Conservation (phyloP, 2,113 vertebrate genomes). For the Saguinus midas region DNA sequence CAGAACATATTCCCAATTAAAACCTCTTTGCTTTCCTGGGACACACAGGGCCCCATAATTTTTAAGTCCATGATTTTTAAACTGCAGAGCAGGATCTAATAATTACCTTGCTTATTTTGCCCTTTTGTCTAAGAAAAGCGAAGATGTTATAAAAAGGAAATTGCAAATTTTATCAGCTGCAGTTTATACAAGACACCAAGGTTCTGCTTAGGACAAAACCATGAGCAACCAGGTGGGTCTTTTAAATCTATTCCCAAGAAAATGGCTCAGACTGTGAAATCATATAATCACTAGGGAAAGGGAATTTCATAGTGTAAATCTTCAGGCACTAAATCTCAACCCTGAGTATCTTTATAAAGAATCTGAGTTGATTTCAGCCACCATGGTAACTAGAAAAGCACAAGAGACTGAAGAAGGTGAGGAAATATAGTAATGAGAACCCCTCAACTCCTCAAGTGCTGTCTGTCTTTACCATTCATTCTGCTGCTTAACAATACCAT, state of each 20-base stretch:
- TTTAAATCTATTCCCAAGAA: conserved; percentile 64
- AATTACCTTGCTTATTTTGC: conserved; percentile 57
- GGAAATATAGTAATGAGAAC: conserved; percentile 37
- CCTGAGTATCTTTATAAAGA: conserved; percentile 62
- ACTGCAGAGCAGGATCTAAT: conserved; percentile 13
- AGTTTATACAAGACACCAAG: conserved; percentile 42
- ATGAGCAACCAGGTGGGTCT: background rate
- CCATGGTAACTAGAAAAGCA: conserved; percentile 69
- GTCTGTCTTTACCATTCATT: conserved; percentile 41
- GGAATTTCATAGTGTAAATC: conserved; percentile 62
- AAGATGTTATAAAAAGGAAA: conserved; percentile 55
- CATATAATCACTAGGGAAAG: conserved; percentile 55
- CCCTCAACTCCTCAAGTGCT: conserved; percentile 28
- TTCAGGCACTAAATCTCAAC: conserved; percentile 61
- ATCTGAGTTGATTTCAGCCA: conserved; percentile 47
- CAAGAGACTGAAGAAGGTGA: conserved; percentile 49
- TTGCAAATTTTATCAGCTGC: conserved; percentile 40
- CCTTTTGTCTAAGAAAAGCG: conserved; percentile 34
- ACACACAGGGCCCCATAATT: conserved; percentile 17
- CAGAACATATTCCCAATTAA: conserved; percentile 5
- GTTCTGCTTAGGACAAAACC: conserved; percentile 34
- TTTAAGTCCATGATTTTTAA: conserved; percentile 54
- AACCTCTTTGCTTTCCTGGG: conserved; percentile 7
- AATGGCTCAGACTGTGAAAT: conserved; percentile 56
- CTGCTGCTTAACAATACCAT: background rate